phyloP scores from a whole-genome alignment of 2,113 vertebrate species.

The Procavia capensis region DNA sequence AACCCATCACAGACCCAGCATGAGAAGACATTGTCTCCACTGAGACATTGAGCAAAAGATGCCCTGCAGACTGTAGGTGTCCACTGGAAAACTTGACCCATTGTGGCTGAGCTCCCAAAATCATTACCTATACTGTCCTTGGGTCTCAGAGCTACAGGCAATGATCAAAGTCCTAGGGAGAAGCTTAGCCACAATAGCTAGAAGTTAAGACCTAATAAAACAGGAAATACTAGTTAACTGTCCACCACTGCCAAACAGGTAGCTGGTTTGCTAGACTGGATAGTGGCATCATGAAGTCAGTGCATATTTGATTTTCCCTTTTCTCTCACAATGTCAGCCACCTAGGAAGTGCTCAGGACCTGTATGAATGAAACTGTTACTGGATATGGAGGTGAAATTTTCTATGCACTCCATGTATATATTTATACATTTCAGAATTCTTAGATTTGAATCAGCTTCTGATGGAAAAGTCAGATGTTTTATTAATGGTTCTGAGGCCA shows the following conservation, averaged over 20 bases:
- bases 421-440: neutral
- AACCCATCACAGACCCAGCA: neutral
- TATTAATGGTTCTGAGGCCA: neutral
- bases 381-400: neutral
- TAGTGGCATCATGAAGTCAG: neutral
- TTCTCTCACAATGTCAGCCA: neutral
- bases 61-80: neutral
- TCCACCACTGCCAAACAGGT: neutral
- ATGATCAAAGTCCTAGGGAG: neutral
- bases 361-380: neutral
- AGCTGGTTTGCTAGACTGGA: neutral
- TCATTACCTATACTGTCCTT: neutral
- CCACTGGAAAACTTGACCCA: neutral
- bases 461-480: neutral
- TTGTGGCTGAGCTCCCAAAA: neutral
- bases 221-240: neutral
- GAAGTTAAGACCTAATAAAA: slow-evolving; percentile 1
- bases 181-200: neutral
- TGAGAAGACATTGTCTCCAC: neutral
- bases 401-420: no score
- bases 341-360: neutral
- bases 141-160: neutral
- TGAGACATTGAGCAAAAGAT: neutral
- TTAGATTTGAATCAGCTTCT: neutral
- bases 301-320: neutral